Base-by-base conservation (phyloP, 1,140 invertebrate species). In the Coelopa frigida region DNA sequence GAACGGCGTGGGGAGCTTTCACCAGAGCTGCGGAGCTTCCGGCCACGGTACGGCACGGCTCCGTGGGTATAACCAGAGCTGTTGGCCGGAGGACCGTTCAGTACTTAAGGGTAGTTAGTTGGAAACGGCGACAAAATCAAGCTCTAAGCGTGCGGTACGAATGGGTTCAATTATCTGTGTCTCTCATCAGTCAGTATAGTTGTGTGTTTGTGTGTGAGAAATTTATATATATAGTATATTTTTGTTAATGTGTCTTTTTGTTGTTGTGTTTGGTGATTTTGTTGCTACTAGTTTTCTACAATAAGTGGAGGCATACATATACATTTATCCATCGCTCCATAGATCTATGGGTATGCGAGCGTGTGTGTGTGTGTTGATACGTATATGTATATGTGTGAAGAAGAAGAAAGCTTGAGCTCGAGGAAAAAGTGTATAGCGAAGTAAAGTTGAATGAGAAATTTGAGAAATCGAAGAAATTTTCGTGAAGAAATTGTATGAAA, bases 71-170 rank as follows among this genome's bases (percentile, higher is more conserved):
- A 65, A 56, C 55, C 65, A 55, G 50, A 49, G 57, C 51, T 48
- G 57, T 49, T 59, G 26, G 38, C 37, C 50, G 56, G 51, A 58
- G 44, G 50, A 48, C 52, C 48, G 57, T 55, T 66, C 62, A 66
- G 62, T 66, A 59, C 62, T 59, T 66, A 63, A 66, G 62, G 62
- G 62, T 66, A 66, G 62, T 66, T 66, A 66, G 62, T 66, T 62
- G 62, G 62, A 66, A 62, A 66, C 62, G 62, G 62, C 59, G 55
- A 62, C 61, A 55, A 56, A 32, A n/a, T 56, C 49, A 46, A 31
- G 33, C 55, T 55, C 57, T 48, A 58, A 55, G 60, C 53, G 59
- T 66, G 62, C 62, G 59, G 62, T 61, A 66, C 62, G 59, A 60
- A 60, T 66, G 42, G 47, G 41, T 44, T 44, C n/a, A n/a, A n/a